Percentiles rank a stretch among this genome's conserved stretches.
Evolutionary conservation across 2,888 invertebrate species (phyloP).

Genomic region (Macrophya alboannulata): DNA sequence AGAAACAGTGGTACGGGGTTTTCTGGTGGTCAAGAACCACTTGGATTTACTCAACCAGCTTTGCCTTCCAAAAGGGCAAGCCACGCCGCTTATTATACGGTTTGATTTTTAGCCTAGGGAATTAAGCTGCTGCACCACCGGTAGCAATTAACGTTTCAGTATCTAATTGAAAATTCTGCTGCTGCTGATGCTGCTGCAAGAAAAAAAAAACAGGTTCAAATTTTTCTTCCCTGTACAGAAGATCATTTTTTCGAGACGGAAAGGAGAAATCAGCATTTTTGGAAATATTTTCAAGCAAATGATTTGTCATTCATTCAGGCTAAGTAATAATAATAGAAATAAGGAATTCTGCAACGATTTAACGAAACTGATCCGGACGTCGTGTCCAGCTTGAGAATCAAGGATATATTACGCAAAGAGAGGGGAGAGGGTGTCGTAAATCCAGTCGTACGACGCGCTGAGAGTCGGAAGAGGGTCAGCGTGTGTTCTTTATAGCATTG

Average conservation of each 20-base stretch:
- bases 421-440: constrained; percentile 71
- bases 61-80: constrained; percentile 13
- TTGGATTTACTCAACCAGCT: constrained; percentile 42
- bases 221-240: neutral
- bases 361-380: neutral
- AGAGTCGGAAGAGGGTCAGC: constrained; percentile 68
- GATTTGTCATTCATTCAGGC: neutral
- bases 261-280: neutral
- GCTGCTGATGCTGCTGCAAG: neutral
- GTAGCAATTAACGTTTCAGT: neutral
- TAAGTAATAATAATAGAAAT: neutral
- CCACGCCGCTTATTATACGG: constrained; percentile 39
- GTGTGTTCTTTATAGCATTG: constrained; percentile 80
- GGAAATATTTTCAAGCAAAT: neutral
- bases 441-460: constrained; percentile 68
- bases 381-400: constrained; percentile 37
- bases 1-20: constrained; percentile 12
- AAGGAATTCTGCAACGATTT: neutral
- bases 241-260: too few relatives aligned
- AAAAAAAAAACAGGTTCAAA: neutral
- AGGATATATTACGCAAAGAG: constrained; percentile 12
- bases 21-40: constrained; percentile 52
- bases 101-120: constrained; percentile 11
- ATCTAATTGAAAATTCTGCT: neutral
- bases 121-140: neutral